Evolutionary conservation across 2,797 vertebrate genomes (phyloP).

Genomic region (Gallirallus australis): DNA sequence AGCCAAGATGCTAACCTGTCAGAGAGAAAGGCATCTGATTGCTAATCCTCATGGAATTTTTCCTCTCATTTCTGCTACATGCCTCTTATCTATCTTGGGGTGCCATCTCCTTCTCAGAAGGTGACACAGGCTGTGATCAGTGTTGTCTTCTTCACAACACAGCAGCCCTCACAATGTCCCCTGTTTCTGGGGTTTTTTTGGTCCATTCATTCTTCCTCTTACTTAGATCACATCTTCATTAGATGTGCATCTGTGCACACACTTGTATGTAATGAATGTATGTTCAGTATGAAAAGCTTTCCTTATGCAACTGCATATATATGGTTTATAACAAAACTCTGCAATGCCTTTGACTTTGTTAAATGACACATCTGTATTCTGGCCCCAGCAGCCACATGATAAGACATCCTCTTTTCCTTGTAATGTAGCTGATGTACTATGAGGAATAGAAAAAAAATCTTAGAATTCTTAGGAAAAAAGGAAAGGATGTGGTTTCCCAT

Average conservation of each 20-base stretch:
- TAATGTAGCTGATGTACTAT: neutral
- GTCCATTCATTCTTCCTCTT: neutral
- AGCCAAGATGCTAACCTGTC: neutral
- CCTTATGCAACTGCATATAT: neutral
- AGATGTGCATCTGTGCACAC: neutral
- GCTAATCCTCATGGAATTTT: neutral
- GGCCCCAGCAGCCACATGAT: fast-evolving
- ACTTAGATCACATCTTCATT: too few relatives aligned
- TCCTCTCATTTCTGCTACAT: neutral
- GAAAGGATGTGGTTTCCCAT: neutral
- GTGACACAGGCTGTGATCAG: neutral
- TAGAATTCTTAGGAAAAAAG: neutral
- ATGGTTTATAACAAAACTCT: neutral
- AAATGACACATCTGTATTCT: neutral
- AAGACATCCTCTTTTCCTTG: neutral
- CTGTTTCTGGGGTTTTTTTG: neutral
- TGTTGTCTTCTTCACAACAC: neutral
- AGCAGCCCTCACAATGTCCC: neutral
- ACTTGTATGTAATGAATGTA: neutral
- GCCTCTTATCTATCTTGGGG: neutral
- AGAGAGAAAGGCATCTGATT: neutral
- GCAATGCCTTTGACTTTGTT: neutral
- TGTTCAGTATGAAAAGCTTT: neutral
- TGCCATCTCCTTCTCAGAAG: neutral
- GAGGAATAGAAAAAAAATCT: neutral